Evolutionary conservation across 1,140 invertebrate species (phyloP), one percentile per base, ranked within the genome.

Genomic region (Rhopalosiphum maidis): DNA sequence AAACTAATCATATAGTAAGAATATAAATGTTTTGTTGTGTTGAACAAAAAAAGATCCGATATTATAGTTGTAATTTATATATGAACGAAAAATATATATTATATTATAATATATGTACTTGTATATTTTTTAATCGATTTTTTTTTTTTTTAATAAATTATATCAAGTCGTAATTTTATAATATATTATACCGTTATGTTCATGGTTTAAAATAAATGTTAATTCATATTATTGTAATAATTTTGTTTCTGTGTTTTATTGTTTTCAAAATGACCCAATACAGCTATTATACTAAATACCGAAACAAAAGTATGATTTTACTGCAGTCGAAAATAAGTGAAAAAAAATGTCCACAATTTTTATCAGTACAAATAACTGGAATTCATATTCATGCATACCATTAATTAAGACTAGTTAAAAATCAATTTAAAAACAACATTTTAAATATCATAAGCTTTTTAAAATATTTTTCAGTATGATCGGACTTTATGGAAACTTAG

Each of bases 151-250:
- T 41, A 90, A 23, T 46, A 90, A 60, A 90, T 68, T 68, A 43
- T 60, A 43, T 90, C 23, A 25, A 68, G 25, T 68, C 89, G 55
- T 60, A 90, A 90, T 90, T 90, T 90, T 90, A 90, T 90, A 90
- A 90, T 68, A 90, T 68, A 90, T 21, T 90, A 55, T 90, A 43
- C 37, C 37, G 41, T 90, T 90, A 90, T 68, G 25, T 90, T 90
- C 89, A 43, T 43, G 43, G 43, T 68, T 68, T 41, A 43, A 90
- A 68, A 90, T 90, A 90, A 60, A 90, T 90, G 89, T 90, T 90
- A 43, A 90, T 90, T 90, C 55, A 68, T 90, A 43, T n/a, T 68
- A 54, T 89, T 89, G 51, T 89, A 41, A 43, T 90, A 90, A 90
- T 88, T 88, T 88, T 48, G 37, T 88, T 54, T 35, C 30, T 87